These are phyloP conservation scores for Rhopalosiphum maidis DNA, from an alignment of 1,140 invertebrate genomes.

Conservation along the genomic window DNA sequence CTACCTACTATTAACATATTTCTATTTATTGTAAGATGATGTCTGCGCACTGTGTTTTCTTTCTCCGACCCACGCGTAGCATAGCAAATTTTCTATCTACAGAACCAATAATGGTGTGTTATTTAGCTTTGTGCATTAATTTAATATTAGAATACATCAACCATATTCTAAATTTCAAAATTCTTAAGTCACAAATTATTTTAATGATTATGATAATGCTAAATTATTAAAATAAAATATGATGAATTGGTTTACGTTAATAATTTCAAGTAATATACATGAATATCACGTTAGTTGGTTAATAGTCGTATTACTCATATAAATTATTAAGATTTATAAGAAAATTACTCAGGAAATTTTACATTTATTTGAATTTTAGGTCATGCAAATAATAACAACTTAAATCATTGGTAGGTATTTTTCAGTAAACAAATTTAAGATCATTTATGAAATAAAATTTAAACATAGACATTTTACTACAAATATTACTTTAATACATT, in stretches of 20 bases:
- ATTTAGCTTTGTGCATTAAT: neutral
- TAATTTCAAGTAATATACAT: neutral
- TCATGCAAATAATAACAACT: neutral
- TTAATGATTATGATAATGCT: neutral
- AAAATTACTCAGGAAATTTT: neutral
- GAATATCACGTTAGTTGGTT: neutral
- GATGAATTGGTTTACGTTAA: neutral
- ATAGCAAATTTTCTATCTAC: neutral
- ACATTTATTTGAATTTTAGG: neutral
- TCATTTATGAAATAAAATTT: neutral
- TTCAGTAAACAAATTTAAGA: neutral
- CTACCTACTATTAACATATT: neutral
- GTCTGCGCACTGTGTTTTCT: neutral
- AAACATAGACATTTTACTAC: neutral
- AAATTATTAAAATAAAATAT: neutral
- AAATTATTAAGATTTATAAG: neutral
- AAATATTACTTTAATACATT: neutral
- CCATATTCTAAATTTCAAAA: no score
- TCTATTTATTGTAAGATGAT: neutral
- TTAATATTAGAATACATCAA: neutral
- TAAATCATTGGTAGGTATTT: neutral
- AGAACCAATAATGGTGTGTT: neutral
- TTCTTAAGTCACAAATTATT: neutral
- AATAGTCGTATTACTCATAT: neutral
- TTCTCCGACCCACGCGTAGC: neutral